Conservation (phyloP, 2,113 vertebrate genomes). For the Benthochromis sp. region DNA sequence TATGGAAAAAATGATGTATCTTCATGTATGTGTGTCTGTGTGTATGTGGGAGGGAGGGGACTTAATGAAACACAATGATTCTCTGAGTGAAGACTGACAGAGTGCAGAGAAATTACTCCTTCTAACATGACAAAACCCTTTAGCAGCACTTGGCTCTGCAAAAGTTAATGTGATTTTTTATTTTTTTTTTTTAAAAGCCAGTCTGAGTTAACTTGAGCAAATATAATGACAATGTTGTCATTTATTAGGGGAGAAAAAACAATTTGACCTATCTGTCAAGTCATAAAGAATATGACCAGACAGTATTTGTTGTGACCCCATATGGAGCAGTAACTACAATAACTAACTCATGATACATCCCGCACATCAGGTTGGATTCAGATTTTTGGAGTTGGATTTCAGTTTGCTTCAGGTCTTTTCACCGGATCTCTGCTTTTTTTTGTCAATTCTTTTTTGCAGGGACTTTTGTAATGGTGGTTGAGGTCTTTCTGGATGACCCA, state of each 20-base stretch:
- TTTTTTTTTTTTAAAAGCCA: no score
- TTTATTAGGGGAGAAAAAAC: neutral
- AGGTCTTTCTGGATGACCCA: no score
- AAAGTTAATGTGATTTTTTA: neutral
- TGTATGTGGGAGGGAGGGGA: neutral
- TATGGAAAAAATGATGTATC: neutral
- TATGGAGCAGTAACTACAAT: neutral
- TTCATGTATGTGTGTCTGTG: neutral
- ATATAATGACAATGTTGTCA: neutral
- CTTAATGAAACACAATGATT: neutral
- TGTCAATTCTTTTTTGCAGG: no score
- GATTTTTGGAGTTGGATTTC: neutral
- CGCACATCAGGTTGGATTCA: neutral
- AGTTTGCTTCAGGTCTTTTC: neutral
- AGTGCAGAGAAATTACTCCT: neutral
- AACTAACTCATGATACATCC: neutral
- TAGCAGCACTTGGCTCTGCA: neutral
- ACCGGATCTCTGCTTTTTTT: neutral
- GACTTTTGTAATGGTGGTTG: no score
- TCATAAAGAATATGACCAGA: neutral
- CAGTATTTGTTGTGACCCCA: neutral
- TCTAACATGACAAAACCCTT: neutral
- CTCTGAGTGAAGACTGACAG: neutral
- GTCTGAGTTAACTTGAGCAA: neutral
- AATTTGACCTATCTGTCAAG: neutral